Percentiles rank a stretch among this genome's conserved stretches.
Evolutionary conservation across 64 coral and sea anemone species (phyloP).

Genomic region (Stylophora pistillata): DNA sequence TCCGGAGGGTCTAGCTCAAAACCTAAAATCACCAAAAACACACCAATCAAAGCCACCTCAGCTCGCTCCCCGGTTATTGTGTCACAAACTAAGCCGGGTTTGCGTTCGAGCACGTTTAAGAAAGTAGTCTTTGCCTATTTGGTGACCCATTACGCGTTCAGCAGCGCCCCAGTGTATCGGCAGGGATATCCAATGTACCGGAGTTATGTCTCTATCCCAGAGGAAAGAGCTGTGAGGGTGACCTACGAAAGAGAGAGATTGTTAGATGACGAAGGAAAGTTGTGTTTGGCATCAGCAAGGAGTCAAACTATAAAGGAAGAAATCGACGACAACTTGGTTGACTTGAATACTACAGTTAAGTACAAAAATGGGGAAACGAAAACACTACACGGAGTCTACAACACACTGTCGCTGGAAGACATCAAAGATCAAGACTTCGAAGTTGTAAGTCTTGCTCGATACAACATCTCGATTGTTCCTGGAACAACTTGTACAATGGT

Average conservation of each 20-base stretch:
- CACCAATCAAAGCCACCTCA: neutral
- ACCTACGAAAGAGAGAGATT: neutral
- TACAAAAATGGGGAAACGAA: no score
- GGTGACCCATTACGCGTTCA: neutral
- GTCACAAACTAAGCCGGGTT: neutral
- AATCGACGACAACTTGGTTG: neutral
- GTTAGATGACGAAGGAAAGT: neutral
- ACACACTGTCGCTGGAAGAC: no score
- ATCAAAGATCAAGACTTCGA: neutral
- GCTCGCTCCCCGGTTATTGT: neutral
- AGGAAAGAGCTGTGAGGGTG: neutral
- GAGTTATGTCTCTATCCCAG: neutral
- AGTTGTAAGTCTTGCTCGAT: neutral
- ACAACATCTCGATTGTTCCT: neutral
- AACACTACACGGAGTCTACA: no score
- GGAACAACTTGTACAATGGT: conserved; percentile 11
- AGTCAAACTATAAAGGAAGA: neutral
- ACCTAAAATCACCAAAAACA: neutral
- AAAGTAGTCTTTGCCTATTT: neutral
- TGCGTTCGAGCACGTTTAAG: neutral
- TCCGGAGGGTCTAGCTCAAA: no score
- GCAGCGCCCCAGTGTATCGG: neutral
- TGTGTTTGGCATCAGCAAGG: neutral
- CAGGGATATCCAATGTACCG: neutral
- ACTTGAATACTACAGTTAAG: no score